Base-by-base conservation (phyloP, 2,797 vertebrate species). In the Bradypodion pumilum region DNA sequence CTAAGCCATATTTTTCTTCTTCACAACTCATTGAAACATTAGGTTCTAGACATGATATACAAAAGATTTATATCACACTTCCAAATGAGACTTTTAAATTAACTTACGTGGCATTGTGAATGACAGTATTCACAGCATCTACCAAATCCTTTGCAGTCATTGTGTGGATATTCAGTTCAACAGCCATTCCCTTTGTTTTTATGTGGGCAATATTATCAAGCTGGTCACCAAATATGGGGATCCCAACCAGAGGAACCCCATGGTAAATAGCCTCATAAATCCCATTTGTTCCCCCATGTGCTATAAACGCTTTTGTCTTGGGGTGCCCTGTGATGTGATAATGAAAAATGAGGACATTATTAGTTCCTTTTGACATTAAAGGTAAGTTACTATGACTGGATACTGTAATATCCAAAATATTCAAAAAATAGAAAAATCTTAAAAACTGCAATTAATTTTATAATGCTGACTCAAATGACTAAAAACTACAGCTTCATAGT, bases 201-300 rank as follows among this genome's bases (percentile, higher is more conserved):
- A 99, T 92, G 78, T 97, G 97, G 65, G 93, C 89, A 27, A 98
- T 92, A 93, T 98, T 99, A 89, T 98, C 96, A 0, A 96, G 96
- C 91, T 99, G 98, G 83, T 99, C 97, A 0, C 84, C 96, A 13
- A 98, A 98, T 88, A 99, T 88, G 4, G 98, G 98, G 5, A 98
- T 93, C 8, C 98, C 98, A 84, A 99, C 96, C 96, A 99, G 96
- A 0, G 98, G 98, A 63, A 99, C 89, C 0, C 96, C 97, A 0
- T 98, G 98, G 90, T 98, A 98, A 90, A 99, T 98, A 42, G 98
- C 98, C 94, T 99, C 98, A 27, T 99, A 98, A 80, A 98, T 95
- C 8, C 98, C 97, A 5, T 99, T 98, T 13, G 96, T 96, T 44
- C 98, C 97, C 13, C 96, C 95, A 0, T 97, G 96, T 62, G 96